Conservation (phyloP, 2,888 invertebrate species). For the Amphipoea lucens region DNA sequence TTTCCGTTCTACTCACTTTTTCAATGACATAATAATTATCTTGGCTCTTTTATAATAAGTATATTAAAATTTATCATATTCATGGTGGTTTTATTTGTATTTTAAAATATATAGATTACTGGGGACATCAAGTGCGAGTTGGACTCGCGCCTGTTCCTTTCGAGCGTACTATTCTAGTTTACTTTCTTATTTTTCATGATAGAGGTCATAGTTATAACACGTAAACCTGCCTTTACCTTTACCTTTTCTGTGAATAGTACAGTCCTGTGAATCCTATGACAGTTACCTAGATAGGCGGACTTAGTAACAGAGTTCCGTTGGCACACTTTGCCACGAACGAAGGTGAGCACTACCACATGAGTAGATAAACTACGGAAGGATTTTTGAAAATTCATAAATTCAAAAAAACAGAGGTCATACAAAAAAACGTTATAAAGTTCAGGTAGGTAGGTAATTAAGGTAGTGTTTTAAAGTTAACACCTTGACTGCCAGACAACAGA, state of each 20-base stretch:
- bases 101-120: background rate
- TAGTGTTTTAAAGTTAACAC: too few relatives aligned
- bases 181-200: background rate
- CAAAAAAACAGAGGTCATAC: too few relatives aligned
- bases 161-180: background rate
- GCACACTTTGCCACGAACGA: background rate
- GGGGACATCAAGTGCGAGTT: too few relatives aligned
- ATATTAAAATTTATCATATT: conserved; percentile 7
- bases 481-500: too few relatives aligned
- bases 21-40: conserved; percentile 19
- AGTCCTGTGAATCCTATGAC: background rate
- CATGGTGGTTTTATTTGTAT: conserved; percentile 8
- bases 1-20: conserved; percentile 58
- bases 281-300: background rate
- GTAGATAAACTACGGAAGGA: too few relatives aligned
- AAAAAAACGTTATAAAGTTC: too few relatives aligned
- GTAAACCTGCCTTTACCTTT: background rate
- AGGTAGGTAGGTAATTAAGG: too few relatives aligned
- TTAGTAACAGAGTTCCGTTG: background rate
- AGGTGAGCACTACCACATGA: too few relatives aligned
- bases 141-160: background rate
- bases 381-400: background rate
- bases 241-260: background rate
- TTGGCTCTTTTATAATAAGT: conserved; percentile 20
- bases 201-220: background rate